phyloP scores from a whole-genome alignment of 2,888 invertebrate genomes.

The Pyrochroa serraticornis region DNA sequence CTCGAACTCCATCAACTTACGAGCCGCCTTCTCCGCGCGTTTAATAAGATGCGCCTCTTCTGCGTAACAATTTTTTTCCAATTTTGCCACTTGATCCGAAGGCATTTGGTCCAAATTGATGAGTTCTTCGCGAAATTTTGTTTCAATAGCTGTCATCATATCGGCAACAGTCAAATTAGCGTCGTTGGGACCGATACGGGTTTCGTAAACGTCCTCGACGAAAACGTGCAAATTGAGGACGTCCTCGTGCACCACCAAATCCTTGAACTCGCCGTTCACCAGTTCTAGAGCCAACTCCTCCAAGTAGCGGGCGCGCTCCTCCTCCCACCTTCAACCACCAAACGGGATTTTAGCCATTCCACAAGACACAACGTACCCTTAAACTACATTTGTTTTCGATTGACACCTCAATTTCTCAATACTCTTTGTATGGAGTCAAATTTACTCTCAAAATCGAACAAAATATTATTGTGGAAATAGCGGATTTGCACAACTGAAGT shows the following conservation, averaged over 20 bases:
- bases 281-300: constrained; percentile 63
- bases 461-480: no score
- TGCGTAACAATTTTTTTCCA: constrained; percentile 61
- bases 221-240: constrained; percentile 65
- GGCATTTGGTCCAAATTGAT: constrained; percentile 64
- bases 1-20: constrained; percentile 63
- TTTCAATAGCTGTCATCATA: constrained; percentile 67
- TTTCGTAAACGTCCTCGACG: constrained; percentile 70
- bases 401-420: no score
- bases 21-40: constrained; percentile 63
- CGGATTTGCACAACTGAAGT: no score
- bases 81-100: constrained; percentile 59
- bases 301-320: constrained; percentile 61
- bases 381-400: no score
- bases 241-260: constrained; percentile 62
- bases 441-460: no score
- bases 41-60: constrained; percentile 61
- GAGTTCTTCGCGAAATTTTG: constrained; percentile 58
- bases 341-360: background rate
- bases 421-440: no score
- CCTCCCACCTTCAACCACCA: constrained; percentile 54
- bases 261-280: constrained; percentile 64
- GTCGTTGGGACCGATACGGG: constrained; percentile 64
- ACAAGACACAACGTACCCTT: background rate
- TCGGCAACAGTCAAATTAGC: constrained; percentile 62